A percentile compares a stretch with the other conserved stretches of the same genome.
Conservation (phyloP, 2,888 invertebrate species). For the Lobophora halterata region DNA sequence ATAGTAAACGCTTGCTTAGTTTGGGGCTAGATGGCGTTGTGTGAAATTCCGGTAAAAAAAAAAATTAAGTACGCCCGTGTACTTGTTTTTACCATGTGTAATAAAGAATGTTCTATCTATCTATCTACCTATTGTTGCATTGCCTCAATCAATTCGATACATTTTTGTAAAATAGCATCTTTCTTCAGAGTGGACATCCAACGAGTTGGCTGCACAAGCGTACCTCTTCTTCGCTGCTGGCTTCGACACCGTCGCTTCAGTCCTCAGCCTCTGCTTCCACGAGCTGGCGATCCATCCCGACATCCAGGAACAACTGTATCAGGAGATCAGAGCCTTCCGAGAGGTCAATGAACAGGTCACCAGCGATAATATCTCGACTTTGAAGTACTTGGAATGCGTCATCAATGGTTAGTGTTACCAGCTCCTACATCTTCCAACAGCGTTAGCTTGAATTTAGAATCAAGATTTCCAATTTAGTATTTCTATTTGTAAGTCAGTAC, state of each 20-base stretch:
- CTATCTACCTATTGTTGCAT: no score
- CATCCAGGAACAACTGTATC: slow-evolving; percentile 63
- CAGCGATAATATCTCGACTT: slow-evolving; percentile 46
- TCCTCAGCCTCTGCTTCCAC: slow-evolving; percentile 57
- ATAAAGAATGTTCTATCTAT: no score
- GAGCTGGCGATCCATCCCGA: slow-evolving; percentile 65
- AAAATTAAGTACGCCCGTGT: no score
- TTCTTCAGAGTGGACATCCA: slow-evolving; percentile 60
- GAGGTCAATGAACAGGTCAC: slow-evolving; percentile 40
- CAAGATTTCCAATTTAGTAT: no score
- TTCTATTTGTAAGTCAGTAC: no score
- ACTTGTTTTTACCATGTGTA: no score
- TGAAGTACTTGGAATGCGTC: slow-evolving; percentile 63
- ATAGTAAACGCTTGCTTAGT: no score
- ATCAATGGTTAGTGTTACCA: slow-evolving; percentile 47
- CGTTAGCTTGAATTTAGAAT: not conserved
- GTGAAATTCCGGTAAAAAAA: no score
- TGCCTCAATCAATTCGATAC: no score
- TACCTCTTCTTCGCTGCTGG: slow-evolving; percentile 73
- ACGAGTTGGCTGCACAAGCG: slow-evolving; percentile 65
- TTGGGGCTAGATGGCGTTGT: no score
- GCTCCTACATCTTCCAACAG: not conserved
- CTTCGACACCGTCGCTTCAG: slow-evolving; percentile 65
- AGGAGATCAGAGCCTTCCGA: slow-evolving; percentile 48
- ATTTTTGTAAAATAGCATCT: no score